Conservation (phyloP, 1,140 invertebrate genomes). For the Phenacoccus solenopsis region DNA sequence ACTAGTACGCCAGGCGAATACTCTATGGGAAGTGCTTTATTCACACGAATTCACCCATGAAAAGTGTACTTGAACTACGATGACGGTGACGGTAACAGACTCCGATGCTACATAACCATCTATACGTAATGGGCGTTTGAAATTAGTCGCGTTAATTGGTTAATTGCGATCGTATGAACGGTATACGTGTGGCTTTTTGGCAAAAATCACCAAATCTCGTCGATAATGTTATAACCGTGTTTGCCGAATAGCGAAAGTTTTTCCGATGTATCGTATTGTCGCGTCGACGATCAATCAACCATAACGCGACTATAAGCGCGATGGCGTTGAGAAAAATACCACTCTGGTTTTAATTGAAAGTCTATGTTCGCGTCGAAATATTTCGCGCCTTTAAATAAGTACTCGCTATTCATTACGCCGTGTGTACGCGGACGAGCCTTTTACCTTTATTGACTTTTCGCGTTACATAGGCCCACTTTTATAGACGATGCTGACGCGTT, state of each 20-base stretch:
- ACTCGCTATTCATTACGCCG: not conserved
- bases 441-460: not conserved
- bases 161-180: too few species aligned
- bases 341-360: not conserved
- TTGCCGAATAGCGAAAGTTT: too few species aligned
- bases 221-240: too few species aligned
- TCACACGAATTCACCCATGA: slow-evolving; percentile 17
- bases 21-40: slow-evolving; percentile 14
- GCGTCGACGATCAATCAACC: too few species aligned
- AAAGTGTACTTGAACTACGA: slow-evolving; percentile 12
- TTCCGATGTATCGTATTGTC: too few species aligned
- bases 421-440: not conserved
- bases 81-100: not conserved
- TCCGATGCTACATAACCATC: not conserved
- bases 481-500: not conserved
- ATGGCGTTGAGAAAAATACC: too few species aligned
- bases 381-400: not conserved
- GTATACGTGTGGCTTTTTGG: too few species aligned
- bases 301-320: too few species aligned
- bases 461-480: not conserved
- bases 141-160: too few species aligned
- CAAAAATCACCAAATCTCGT: too few species aligned
- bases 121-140: not conserved
- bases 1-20: slow-evolving; percentile 7
- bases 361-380: not conserved